phyloP scores from a whole-genome alignment of 2,113 vertebrate species.

The Macrotis lagotis region DNA sequence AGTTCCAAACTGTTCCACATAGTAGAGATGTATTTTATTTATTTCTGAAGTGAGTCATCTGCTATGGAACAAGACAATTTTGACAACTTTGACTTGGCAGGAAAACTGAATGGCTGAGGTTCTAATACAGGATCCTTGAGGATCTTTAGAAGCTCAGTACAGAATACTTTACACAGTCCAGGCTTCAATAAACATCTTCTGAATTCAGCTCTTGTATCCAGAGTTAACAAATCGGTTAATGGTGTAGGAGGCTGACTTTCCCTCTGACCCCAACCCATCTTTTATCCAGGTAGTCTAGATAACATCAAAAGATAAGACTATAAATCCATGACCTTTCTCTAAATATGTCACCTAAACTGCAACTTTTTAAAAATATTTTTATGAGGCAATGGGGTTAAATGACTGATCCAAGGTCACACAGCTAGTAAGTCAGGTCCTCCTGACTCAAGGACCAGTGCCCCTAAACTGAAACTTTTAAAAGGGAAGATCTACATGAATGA shows the following conservation, averaged over 20 bases:
- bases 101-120: not conserved
- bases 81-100: not conserved
- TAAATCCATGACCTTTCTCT: not conserved
- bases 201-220: not conserved
- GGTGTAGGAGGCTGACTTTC: not conserved
- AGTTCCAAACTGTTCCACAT: not conserved
- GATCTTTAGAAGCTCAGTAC: not conserved
- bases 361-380: too few species aligned
- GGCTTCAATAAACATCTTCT: not conserved
- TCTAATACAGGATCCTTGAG: not conserved
- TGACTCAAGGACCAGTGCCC: too few species aligned
- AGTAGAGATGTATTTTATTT: not conserved
- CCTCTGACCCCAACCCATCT: not conserved
- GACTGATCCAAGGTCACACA: too few species aligned
- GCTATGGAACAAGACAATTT: not conserved
- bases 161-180: not conserved
- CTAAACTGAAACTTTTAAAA: conserved; percentile 3
- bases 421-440: too few species aligned
- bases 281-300: not conserved
- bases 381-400: too few species aligned
- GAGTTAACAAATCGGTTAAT: not conserved
- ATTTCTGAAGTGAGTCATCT: not conserved
- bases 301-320: not conserved
- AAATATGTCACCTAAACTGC: not conserved
- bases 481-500: conserved; percentile 19